Evolutionary conservation across 2,888 invertebrate genomes (phyloP).

Genomic region (Polydrusus pterygomalis): DNA sequence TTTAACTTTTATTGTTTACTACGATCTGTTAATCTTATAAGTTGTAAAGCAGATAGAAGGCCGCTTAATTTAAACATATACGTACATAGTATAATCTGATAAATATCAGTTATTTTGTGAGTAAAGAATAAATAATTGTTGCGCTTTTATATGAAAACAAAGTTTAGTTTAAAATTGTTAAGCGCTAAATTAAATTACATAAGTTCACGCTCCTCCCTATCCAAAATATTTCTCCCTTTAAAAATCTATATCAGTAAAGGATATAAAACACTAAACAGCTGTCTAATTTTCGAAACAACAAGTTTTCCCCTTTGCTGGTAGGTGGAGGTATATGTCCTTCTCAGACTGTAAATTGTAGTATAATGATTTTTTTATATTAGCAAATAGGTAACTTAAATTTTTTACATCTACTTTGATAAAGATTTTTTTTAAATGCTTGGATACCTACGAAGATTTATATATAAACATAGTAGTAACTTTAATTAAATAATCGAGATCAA

Average conservation of each 20-base stretch:
- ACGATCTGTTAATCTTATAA: not conserved
- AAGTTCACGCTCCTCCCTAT: not conserved
- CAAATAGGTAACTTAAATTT: not conserved
- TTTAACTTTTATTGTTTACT: conserved; percentile 12
- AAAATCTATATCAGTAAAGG: not conserved
- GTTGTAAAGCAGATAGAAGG: no score
- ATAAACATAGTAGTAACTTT: not conserved
- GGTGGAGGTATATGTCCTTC: not conserved
- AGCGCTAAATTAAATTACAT: no score
- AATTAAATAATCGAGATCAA: not conserved
- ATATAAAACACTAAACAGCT: not conserved
- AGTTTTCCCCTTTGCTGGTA: not conserved
- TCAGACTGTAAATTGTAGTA: not conserved
- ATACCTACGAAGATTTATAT: not conserved
- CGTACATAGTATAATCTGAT: no score
- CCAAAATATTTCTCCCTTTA: not conserved
- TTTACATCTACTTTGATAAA: no score
- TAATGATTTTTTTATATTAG: not conserved
- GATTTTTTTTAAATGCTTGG: no score
- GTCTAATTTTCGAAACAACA: not conserved
- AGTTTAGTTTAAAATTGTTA: not conserved
- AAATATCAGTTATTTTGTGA: no score
- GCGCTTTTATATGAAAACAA: no score
- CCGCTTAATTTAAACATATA: no score
- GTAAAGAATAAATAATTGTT: no score